Evolutionary conservation across 1,140 invertebrate genomes (phyloP), one percentile per base, ranked within the genome.

Genomic region (Medauroidea extradentata): DNA sequence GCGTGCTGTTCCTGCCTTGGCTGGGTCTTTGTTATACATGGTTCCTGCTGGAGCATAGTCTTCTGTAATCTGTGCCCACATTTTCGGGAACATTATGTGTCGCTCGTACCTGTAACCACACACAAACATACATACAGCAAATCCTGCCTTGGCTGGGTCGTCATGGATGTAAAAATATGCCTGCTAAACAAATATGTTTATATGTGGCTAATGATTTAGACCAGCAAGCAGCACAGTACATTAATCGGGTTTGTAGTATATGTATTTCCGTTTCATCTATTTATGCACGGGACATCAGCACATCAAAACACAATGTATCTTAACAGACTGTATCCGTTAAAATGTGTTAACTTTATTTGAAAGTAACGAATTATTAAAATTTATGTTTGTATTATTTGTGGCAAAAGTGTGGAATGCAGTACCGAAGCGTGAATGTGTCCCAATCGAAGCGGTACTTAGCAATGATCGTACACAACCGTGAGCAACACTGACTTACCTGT

Each of bases 51-150:
- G 63, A 24, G 86, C 84, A 71, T 92, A 96, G 68, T 96, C 94
- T 61, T 93, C 88, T 9, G 91, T 85, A 68, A 89, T 85, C 68
- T 86, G 83, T 64, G 89, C 83, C 56, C 96, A 78, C n/a, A 96
- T 74, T 75, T 95, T 94, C 0, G 94, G 93, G 69, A 96, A 90
- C 2, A 96, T 84, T 25, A 92, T 84, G 72, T 94, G 91, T 29
- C 90, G 77, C 70, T 93, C 90, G 68, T 90, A 90, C 69, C 89
- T 89, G 69, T 68, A 81, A 75, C 65, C 16, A 53, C 3, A 38
- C 16, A 18, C 43, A 7, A 18, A 7, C 16, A 18, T 7, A 5
- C 5, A 18, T 44, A 44, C 5, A 8, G 2, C 8, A 14, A 14
- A 13, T 23, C 23, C 2, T 50, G 48, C 21, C 13, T 46, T 16